Percentiles rank a stretch among this genome's conserved stretches.
These are phyloP conservation scores for Emydocephalus ijimae DNA, from an alignment of 2,113 vertebrate genomes.

Conservation along the genomic window DNA sequence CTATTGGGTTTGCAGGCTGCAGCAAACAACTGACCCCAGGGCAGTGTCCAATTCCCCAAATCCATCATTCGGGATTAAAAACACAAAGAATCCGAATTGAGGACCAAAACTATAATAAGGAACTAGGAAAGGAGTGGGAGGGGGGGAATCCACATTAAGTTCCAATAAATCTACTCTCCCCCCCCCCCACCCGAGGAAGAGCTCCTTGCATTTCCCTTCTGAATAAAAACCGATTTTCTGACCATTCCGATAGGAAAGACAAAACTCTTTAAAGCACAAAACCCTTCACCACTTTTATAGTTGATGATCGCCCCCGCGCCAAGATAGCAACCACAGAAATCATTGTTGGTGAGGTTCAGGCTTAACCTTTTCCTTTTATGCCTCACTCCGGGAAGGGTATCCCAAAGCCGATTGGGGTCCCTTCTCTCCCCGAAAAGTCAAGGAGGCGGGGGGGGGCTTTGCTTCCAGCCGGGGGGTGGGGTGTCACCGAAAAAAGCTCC, in stretches of 20 bases:
- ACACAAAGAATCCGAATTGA: not conserved
- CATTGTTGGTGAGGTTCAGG: not conserved
- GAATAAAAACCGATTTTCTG: not conserved
- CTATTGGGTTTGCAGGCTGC: not conserved
- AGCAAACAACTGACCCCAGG: not conserved
- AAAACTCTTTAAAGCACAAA: too few species aligned
- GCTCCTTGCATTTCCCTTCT: not conserved
- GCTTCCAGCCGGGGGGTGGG: not conserved
- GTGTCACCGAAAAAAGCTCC: not conserved
- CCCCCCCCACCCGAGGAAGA: not conserved
- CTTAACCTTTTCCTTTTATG: not conserved
- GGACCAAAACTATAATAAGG: not conserved
- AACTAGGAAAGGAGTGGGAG: not conserved
- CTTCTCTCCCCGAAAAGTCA: not conserved
- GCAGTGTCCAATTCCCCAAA: not conserved
- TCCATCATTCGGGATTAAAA: not conserved
- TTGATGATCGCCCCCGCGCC: not conserved
- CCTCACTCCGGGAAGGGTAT: not conserved
- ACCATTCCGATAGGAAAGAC: too few species aligned
- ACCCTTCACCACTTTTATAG: not conserved
- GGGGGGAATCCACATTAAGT: not conserved
- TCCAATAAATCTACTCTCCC: not conserved
- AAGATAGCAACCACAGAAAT: fast-evolving
- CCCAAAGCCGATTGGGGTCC: not conserved
- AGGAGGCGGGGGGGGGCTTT: not conserved